Percentiles rank a stretch among this genome's conserved stretches.
Conservation (phyloP, 1,140 invertebrate genomes). For the Papilio glaucus region DNA sequence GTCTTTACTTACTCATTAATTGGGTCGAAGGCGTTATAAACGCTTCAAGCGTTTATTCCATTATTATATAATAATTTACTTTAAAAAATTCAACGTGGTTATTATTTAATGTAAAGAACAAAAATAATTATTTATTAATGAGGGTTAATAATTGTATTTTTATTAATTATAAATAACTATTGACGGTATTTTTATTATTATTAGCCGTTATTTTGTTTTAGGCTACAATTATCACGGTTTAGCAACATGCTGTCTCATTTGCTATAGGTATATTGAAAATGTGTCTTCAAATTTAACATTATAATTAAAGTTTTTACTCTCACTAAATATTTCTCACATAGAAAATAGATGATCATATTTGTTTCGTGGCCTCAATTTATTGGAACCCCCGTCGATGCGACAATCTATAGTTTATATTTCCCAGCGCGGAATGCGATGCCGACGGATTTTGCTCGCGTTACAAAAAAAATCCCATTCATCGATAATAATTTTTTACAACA, state of each 20-base stretch:
- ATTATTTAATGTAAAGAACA: too few species aligned
- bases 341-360: slow-evolving; percentile 7
- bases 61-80: not conserved
- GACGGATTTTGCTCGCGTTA: slow-evolving; percentile 25
- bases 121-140: too few species aligned
- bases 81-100: too few species aligned
- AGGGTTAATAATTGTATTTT: too few species aligned
- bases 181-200: too few species aligned
- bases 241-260: too few species aligned
- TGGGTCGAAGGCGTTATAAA: not conserved
- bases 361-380: slow-evolving; percentile 40
- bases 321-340: not conserved
- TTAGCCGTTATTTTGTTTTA: too few species aligned
- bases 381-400: slow-evolving; percentile 47
- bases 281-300: too few species aligned
- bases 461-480: slow-evolving; percentile 19
- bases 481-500: slow-evolving; percentile 24
- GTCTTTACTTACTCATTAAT: not conserved
- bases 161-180: too few species aligned
- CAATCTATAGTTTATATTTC: slow-evolving; percentile 47
- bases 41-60: not conserved
- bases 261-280: too few species aligned
- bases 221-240: too few species aligned
- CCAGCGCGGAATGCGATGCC: slow-evolving; percentile 12
- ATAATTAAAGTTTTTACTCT: not conserved